Evolutionary conservation across 2,797 vertebrate genomes (phyloP).

Genomic region (Gadopsis marmoratus): DNA sequence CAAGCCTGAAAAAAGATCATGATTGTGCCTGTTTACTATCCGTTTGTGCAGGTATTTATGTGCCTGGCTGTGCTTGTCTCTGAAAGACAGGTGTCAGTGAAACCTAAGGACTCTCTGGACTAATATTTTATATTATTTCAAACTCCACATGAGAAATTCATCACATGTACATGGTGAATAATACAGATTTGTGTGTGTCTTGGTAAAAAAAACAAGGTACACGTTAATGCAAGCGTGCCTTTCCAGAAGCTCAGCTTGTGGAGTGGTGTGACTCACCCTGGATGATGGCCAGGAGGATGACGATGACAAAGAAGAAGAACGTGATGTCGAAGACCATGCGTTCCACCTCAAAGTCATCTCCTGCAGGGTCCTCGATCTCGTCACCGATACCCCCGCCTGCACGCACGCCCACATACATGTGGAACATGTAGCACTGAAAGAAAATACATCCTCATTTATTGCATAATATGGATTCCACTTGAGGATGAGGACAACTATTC

Average conservation of each 20-base stretch:
- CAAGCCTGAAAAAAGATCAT: constrained; percentile 71
- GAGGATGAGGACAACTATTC: background rate
- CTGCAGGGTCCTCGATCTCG: constrained; percentile 85
- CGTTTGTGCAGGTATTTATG: background rate
- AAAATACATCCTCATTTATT: background rate
- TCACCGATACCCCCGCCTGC: constrained; percentile 86
- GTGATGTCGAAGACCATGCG: constrained; percentile 87
- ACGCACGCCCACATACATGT: constrained; percentile 87
- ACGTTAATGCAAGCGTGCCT: background rate
- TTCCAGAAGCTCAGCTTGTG: constrained; percentile 5
- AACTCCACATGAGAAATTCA: constrained; percentile 37
- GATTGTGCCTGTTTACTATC: constrained; percentile 1
- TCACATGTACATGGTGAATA: constrained; percentile 6
- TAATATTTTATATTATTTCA: background rate
- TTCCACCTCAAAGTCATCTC: constrained; percentile 85
- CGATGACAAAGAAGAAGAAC: constrained; percentile 88
- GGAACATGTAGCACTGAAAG: constrained; percentile 87
- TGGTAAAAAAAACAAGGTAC: background rate
- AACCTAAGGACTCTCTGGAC: constrained; percentile 6
- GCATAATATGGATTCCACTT: background rate
- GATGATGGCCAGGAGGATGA: constrained; percentile 87
- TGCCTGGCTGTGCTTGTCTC: background rate
- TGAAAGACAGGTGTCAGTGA: constrained; percentile 24
- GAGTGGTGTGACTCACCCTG: constrained; percentile 77
- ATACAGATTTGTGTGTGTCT: constrained; percentile 1